phyloP scores from a whole-genome alignment of 2,113 vertebrate species.

The Rhynchomys soricoides region DNA sequence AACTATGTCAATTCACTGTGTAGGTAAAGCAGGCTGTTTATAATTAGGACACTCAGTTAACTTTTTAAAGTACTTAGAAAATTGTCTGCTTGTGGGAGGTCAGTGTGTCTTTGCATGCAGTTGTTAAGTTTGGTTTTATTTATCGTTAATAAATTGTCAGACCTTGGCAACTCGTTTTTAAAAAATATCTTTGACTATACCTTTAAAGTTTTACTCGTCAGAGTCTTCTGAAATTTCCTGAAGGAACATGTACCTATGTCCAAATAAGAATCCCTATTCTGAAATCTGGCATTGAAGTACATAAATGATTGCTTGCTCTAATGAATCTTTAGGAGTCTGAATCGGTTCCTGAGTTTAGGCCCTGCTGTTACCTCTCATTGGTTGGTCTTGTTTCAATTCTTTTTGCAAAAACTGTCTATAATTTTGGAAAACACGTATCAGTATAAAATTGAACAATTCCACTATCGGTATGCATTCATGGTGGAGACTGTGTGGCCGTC shows the following conservation, averaged over 20 bases:
- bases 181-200: not conserved
- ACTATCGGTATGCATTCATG: not conserved
- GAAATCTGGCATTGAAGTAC: not conserved
- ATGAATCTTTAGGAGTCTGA: not conserved
- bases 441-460: not conserved
- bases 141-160: not conserved
- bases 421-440: conserved; percentile 24
- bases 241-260: not conserved
- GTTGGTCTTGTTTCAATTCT: not conserved
- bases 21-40: not conserved
- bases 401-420: not conserved
- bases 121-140: not conserved
- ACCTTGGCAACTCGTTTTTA: not conserved
- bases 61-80: not conserved
- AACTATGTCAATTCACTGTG: not conserved
- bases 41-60: not conserved
- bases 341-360: not conserved
- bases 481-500: not conserved
- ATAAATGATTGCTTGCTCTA: not conserved
- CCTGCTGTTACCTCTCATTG: not conserved
- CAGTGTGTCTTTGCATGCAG: not conserved
- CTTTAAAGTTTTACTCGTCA: not conserved
- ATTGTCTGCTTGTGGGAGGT: not conserved
- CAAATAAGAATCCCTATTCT: not conserved
- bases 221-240: not conserved